Base-by-base conservation (phyloP, 2,888 invertebrate genomes). In the Lasioglossum pauxillum region DNA sequence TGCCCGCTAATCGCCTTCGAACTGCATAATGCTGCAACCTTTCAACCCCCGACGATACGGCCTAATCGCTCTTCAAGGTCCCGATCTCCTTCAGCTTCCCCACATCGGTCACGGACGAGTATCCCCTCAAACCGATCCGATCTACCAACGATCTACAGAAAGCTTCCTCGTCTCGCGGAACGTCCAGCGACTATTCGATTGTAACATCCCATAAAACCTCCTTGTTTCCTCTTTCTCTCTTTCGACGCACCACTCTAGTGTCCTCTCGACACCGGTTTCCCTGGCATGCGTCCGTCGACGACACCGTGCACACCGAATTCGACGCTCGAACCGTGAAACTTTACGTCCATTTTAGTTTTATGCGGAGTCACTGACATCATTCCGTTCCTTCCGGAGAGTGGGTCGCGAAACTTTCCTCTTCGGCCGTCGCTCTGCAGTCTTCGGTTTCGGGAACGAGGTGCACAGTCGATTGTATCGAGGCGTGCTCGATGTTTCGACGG, bases 11-110 rank as follows among this genome's bases (percentile, higher is more conserved):
- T 75, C 35, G 75, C 4, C 53, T 38, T 35, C 46, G 44, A 14
- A 38, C 38, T 3, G 69, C 77, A 78, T 78, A 67, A 10, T 23
- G 46, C 16, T 23, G 60, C 14, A 38, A 75, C 67, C 77, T 67
- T 67, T 72, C 23, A 41, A 3, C 49, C 19, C 53, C 5, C 60
- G 53, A n/a, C 67, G 60, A 83, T 64, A 27, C 27, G 60, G 38
- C 16, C 64, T 64, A 31, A 27, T 14, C 38, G 12, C 19, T 41
- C 27, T 49, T 27, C 53, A 27, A 27, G 38, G 4, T 67, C 35
- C n/a, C 64, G 10, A 31, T 35, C 19, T 19, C 19, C 67, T 67
- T 67, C 19, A 19, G 35, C 2, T 67, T 35, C 10, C 8, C 23
- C 67, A 23, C 67, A 35, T 19, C 23, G 67, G 7, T 67, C 31